phyloP scores from a whole-genome alignment of 2,888 invertebrate species.

The Drosophila melanosoma region DNA sequence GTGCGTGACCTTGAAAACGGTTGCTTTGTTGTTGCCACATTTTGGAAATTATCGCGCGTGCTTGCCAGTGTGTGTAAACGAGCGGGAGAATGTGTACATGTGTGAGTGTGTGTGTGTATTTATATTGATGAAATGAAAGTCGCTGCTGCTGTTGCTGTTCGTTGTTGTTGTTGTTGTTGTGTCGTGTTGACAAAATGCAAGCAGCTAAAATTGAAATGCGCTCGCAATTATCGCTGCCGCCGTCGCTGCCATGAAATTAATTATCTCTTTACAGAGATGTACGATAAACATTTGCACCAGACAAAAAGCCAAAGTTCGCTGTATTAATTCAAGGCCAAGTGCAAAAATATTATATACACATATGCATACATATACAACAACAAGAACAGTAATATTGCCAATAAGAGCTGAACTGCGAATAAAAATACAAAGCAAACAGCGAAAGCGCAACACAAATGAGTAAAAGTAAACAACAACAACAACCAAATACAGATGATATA shows the following conservation, averaged over 20 bases:
- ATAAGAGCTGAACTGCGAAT: conserved; percentile 5
- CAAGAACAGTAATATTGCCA: conserved; percentile 20
- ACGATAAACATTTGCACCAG: conserved; percentile 75
- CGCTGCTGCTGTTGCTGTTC: conserved; percentile 30
- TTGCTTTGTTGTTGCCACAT: conserved; percentile 81
- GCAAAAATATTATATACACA: conserved; percentile 42
- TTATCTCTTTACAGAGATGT: conserved; percentile 78
- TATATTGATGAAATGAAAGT: conserved; percentile 59
- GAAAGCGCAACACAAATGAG: conserved; percentile 50
- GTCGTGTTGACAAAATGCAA: conserved; percentile 72
- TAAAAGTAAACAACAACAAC: conserved; percentile 27
- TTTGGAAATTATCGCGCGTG: conserved; percentile 79
- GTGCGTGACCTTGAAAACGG: conserved; percentile 78
- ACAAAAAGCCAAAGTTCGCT: conserved; percentile 83
- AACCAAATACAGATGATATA: background rate
- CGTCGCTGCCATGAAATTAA: conserved; percentile 67
- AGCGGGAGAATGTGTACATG: background rate
- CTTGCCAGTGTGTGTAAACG: conserved; percentile 23
- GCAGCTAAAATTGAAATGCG: conserved; percentile 71
- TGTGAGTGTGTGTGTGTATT: conserved; percentile 8
- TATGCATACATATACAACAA: conserved; percentile 25
- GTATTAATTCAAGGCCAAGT: conserved; percentile 83
- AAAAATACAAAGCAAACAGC: conserved; percentile 41
- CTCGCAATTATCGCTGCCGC: conserved; percentile 69
- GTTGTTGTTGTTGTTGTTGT: conserved; percentile 21